These are phyloP conservation scores for Pammene fasciana DNA, from an alignment of 2,888 invertebrate genomes.

Conservation along the genomic window DNA sequence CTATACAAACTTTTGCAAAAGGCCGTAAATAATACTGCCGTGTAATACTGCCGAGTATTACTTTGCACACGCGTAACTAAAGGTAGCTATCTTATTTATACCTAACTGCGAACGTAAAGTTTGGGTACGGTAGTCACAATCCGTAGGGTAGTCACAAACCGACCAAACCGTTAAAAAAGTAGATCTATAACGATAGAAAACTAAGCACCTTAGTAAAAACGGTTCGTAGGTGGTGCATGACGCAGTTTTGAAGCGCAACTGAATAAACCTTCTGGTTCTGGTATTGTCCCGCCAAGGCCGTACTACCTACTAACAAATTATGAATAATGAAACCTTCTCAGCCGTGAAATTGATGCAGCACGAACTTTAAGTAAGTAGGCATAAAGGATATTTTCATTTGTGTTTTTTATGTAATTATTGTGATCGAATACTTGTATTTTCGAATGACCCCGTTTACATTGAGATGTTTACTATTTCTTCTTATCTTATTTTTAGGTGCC, in stretches of 20 bases:
- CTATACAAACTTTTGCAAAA: neutral
- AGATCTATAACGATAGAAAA: conserved; percentile 16
- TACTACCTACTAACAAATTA: conserved; percentile 51
- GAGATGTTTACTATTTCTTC: neutral
- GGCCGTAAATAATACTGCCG: too few relatives aligned
- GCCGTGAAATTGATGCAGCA: conserved; percentile 27
- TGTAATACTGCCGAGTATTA: neutral
- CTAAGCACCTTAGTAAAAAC: conserved; percentile 71
- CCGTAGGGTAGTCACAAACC: conserved; percentile 1
- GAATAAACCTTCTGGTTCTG: conserved; percentile 55
- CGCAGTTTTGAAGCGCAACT: conserved; percentile 64
- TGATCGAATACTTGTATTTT: conserved; percentile 18
- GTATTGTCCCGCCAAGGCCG: conserved; percentile 52
- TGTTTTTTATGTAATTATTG: conserved; percentile 9
- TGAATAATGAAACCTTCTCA: conserved; percentile 38
- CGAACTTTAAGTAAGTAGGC: conserved; percentile 5
- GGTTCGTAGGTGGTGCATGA: conserved; percentile 78
- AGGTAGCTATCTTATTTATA: neutral
- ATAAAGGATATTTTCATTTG: neutral
- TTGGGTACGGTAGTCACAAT: too few relatives aligned
- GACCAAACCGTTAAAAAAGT: neutral
- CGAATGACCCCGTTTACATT: conserved; percentile 9
- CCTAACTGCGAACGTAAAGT: neutral
- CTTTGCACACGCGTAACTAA: neutral
- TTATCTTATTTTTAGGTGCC: conserved; percentile 1